Evolutionary conservation across 2,888 invertebrate genomes (phyloP).

Genomic region (Dasypolia templi): DNA sequence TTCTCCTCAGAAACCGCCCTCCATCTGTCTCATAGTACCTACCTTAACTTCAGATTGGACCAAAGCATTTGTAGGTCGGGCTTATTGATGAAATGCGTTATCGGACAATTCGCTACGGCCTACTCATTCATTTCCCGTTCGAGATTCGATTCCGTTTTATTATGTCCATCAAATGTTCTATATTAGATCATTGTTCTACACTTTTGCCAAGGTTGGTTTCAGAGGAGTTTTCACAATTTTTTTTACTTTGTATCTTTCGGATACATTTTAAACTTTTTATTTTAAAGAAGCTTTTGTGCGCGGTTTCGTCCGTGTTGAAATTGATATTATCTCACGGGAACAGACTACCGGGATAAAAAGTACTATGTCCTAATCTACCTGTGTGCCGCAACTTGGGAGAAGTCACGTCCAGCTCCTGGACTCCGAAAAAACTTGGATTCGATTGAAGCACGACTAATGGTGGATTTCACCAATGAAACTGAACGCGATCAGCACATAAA

Average conservation of each 20-base stretch:
- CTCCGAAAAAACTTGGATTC: slow-evolving; percentile 16
- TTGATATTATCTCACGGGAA: neutral
- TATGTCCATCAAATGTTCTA: slow-evolving; percentile 54
- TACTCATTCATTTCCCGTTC: slow-evolving; percentile 72
- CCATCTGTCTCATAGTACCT: slow-evolving; percentile 10
- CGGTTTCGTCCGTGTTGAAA: neutral
- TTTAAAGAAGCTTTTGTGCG: neutral
- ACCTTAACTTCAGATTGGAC: slow-evolving; percentile 24
- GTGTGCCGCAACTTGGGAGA: slow-evolving; percentile 1
- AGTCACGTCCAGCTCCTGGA: neutral
- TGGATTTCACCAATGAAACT: too few species aligned
- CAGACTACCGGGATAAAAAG: neutral
- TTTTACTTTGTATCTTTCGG: neutral
- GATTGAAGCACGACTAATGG: slow-evolving; percentile 14
- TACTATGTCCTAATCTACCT: neutral
- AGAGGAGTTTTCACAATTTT: slow-evolving; percentile 9
- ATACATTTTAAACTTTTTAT: neutral
- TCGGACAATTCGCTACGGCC: slow-evolving; percentile 71
- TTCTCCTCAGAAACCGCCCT: slow-evolving; percentile 14
- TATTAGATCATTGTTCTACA: slow-evolving; percentile 46
- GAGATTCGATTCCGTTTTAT: slow-evolving; percentile 73
- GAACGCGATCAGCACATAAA: too few species aligned
- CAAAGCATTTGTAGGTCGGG: slow-evolving; percentile 62
- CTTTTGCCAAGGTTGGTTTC: slow-evolving; percentile 7
- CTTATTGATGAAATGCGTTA: slow-evolving; percentile 72